Conservation (phyloP, 2,113 vertebrate genomes). For the Phoenicopterus ruber region DNA sequence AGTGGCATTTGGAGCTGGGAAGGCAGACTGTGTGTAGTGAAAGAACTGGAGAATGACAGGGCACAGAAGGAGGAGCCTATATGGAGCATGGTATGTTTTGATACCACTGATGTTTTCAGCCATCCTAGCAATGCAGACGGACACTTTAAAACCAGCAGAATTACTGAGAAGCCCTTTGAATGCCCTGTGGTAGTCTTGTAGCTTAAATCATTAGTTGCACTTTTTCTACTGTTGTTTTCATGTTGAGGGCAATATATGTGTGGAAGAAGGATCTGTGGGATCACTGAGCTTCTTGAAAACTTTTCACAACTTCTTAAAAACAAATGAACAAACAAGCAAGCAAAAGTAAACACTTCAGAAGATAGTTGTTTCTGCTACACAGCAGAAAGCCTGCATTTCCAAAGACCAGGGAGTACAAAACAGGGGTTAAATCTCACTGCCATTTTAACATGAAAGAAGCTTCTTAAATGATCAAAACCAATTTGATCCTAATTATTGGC, state of each 20-base stretch:
- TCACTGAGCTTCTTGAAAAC: neutral
- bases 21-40: neutral
- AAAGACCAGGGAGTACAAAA: neutral
- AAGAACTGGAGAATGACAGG: neutral
- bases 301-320: neutral
- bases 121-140: neutral
- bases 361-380: neutral
- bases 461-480: neutral
- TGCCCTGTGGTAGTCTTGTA: neutral
- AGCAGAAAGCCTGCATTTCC: neutral
- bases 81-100: neutral
- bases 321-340: neutral
- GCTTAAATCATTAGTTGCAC: neutral
- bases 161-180: neutral
- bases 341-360: neutral
- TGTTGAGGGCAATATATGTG: neutral
- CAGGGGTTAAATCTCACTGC: neutral
- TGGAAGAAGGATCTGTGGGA: neutral
- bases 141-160: neutral
- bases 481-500: neutral
- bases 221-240: neutral
- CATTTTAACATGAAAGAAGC: neutral
- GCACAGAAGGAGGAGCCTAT: neutral
- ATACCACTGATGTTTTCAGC: neutral
- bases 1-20: neutral